Evolutionary conservation across 2,113 vertebrate genomes (phyloP).

Genomic region (Cinclus mexicanus): DNA sequence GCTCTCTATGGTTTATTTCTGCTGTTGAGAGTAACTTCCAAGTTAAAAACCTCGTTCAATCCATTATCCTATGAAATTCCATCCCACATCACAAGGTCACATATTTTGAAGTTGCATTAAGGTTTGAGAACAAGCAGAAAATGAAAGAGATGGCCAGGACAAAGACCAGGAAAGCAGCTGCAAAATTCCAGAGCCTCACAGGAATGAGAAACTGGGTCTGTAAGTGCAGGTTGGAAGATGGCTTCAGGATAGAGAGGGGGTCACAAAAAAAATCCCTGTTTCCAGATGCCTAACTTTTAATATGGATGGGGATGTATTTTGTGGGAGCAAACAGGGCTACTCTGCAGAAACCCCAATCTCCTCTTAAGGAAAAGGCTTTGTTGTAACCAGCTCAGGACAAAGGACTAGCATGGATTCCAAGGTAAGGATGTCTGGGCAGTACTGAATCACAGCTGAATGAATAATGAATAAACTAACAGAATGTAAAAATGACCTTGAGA

Average conservation of each 20-base stretch:
- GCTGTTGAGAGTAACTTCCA: neutral
- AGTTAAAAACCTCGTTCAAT: neutral
- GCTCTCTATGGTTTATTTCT: neutral
- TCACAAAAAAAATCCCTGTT: neutral
- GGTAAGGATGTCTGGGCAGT: neutral
- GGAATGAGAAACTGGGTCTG: neutral
- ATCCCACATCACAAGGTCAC: neutral
- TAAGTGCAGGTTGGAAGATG: neutral
- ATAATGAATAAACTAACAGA: neutral
- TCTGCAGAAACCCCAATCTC: neutral
- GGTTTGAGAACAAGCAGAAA: slow-evolving; percentile 9
- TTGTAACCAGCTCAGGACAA: neutral
- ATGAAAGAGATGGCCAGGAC: neutral
- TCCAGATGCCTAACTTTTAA: neutral
- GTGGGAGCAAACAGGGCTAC: neutral
- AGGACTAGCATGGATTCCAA: neutral
- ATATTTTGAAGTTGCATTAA: neutral
- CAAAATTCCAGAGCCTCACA: neutral
- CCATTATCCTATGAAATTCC: slow-evolving; percentile 28
- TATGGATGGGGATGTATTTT: neutral
- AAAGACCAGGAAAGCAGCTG: neutral
- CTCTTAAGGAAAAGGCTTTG: neutral
- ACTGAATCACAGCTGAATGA: neutral
- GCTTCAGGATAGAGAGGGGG: neutral
- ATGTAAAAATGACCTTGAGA: slow-evolving; percentile 13